Conservation (phyloP, 2,888 invertebrate species). For the Cybosia mesomella region DNA sequence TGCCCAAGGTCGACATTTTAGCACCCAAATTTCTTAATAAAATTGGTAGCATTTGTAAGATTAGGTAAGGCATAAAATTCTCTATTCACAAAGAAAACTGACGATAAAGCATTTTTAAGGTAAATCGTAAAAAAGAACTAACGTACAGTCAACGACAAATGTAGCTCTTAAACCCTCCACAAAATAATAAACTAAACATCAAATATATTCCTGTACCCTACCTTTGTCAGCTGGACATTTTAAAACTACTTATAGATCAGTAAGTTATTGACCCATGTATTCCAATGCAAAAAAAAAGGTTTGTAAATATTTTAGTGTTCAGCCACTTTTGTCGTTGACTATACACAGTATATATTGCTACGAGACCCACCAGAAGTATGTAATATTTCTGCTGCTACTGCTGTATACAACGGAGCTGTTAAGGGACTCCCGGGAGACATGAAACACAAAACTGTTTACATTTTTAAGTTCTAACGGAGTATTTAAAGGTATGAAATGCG, state of each 20-base stretch:
- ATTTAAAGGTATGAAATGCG: not conserved
- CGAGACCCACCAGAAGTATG: not conserved
- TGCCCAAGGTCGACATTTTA: conserved; percentile 18
- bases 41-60: conserved; percentile 18
- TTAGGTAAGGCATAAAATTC: conserved; percentile 41
- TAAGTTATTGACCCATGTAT: too few relatives aligned
- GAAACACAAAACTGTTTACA: not conserved
- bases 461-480: not conserved
- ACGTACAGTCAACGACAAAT: too few relatives aligned
- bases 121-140: conserved; percentile 37
- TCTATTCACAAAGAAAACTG: conserved; percentile 22
- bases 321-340: too few relatives aligned
- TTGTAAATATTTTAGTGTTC: too few relatives aligned
- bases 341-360: not conserved
- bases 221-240: too few relatives aligned
- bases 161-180: too few relatives aligned
- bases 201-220: too few relatives aligned
- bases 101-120: conserved; percentile 21
- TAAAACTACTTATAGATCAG: too few relatives aligned
- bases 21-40: conserved; percentile 16
- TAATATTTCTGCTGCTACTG: too few relatives aligned
- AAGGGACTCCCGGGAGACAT: not conserved
- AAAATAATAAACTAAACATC: too few relatives aligned
- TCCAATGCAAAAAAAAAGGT: too few relatives aligned
- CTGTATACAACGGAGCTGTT: too few relatives aligned